Conservation (phyloP, 2,888 invertebrate species). For the Acrobasis consociella region DNA sequence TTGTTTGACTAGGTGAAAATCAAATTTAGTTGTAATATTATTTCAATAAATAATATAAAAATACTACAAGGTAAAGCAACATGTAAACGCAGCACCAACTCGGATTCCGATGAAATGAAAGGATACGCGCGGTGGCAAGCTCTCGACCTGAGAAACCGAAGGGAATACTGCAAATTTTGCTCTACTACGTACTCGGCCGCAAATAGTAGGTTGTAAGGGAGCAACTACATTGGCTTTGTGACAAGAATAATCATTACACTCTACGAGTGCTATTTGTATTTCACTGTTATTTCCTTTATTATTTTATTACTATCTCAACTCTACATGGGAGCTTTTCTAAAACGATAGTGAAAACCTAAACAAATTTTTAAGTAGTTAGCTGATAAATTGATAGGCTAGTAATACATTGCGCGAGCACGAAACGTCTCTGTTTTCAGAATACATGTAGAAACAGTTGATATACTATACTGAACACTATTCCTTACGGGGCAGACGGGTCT, state of each 20-base stretch:
- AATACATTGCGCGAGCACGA: background rate
- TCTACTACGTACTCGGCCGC: background rate
- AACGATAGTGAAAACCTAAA: too few species aligned
- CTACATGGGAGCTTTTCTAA: too few species aligned
- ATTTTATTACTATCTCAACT: background rate
- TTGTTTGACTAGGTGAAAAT: too few species aligned
- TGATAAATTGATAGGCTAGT: background rate
- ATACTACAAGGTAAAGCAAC: conserved; percentile 28
- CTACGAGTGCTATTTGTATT: background rate
- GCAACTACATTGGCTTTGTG: background rate
- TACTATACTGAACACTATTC: too few species aligned
- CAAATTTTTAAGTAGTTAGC: too few species aligned
- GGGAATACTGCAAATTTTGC: conserved; percentile 55
- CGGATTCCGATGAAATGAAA: conserved; percentile 77
- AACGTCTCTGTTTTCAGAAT: too few species aligned
- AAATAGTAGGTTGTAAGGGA: conserved; percentile 31
- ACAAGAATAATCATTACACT: background rate
- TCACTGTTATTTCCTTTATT: background rate
- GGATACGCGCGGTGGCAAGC: conserved; percentile 68
- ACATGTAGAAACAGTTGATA: too few species aligned
- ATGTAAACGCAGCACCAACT: conserved; percentile 50
- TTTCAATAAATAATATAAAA: too few species aligned
- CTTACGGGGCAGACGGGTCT: too few species aligned
- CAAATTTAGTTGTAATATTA: too few species aligned
- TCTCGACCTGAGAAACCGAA: conserved; percentile 55